A percentile compares a stretch with the other conserved stretches of the same genome.
Evolutionary conservation across 2,797 vertebrate species (phyloP).

Genomic region (Hylomyscus alleni): DNA sequence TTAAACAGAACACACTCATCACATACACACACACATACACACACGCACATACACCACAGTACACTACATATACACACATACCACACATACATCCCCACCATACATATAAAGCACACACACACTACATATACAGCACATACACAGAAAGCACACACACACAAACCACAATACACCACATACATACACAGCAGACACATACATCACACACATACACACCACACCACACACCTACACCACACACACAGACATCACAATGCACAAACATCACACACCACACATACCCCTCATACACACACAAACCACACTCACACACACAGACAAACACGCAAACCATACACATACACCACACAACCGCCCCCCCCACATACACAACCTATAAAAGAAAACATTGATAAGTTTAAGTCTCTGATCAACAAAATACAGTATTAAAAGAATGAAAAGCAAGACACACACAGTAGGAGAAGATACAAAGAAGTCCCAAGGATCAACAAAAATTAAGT

Average conservation of each 20-base stretch:
- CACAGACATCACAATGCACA: background rate
- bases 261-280: background rate
- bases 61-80: background rate
- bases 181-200: background rate
- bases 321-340: background rate
- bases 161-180: background rate
- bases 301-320: background rate
- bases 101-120: background rate
- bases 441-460: background rate
- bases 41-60: background rate
- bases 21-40: background rate
- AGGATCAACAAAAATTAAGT: constrained; percentile 19
- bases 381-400: constrained; percentile 34
- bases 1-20: constrained; percentile 6
- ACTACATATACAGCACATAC: background rate
- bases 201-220: background rate
- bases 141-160: background rate
- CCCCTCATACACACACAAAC: background rate
- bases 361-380: background rate
- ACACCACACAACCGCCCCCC: no score
- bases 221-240: background rate
- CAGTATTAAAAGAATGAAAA: background rate
- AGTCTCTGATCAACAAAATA: background rate
- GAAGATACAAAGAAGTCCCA: constrained; percentile 19
- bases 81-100: background rate